Evolutionary conservation across 2,888 invertebrate species (phyloP).

Genomic region (Eledone cirrhosa): DNA sequence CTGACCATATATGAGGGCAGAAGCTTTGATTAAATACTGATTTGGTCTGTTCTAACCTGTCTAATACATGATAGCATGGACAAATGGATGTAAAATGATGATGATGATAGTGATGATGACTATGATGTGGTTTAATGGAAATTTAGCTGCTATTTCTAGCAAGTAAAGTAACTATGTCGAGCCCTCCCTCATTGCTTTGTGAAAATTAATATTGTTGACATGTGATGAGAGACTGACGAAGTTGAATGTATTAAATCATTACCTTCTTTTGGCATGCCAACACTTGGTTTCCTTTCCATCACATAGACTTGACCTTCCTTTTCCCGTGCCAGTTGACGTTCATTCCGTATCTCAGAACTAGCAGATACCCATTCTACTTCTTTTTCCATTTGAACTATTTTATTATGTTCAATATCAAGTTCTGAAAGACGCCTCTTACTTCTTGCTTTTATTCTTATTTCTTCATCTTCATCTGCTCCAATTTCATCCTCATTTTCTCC

Average conservation of each 20-base stretch:
- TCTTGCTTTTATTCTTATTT: neutral
- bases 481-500: neutral
- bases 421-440: constrained; percentile 23
- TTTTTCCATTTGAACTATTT: constrained; percentile 32
- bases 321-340: neutral
- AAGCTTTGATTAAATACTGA: no score
- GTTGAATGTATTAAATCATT: neutral
- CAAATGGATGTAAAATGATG: no score
- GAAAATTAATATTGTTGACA: no score
- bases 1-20: no score
- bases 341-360: neutral
- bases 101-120: no score
- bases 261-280: constrained; percentile 23
- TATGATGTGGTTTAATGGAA: no score
- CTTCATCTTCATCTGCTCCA: constrained; percentile 31
- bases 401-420: constrained; percentile 29
- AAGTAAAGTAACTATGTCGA: no score
- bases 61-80: no score
- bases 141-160: no score
- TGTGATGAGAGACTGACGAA: no score
- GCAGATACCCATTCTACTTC: constrained; percentile 33
- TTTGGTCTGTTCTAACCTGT: no score
- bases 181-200: no score
- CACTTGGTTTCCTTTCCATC: constrained; percentile 26
- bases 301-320: constrained; percentile 20